These are phyloP conservation scores for Tanypteryx hageni DNA, from an alignment of 2,888 invertebrate genomes.

Conservation along the genomic window DNA sequence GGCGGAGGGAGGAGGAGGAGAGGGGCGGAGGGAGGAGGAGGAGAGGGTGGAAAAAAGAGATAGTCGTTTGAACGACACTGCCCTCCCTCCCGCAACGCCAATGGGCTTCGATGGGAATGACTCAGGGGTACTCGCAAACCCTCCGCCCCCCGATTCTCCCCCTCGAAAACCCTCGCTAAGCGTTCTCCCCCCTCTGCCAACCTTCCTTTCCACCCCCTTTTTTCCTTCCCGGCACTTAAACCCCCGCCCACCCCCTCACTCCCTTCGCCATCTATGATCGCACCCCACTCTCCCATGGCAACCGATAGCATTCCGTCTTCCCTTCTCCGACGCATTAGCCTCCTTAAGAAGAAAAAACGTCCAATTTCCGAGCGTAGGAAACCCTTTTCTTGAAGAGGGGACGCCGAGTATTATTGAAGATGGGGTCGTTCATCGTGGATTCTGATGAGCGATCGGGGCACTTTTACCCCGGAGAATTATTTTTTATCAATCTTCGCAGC, in stretches of 20 bases:
- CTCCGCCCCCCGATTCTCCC: background rate
- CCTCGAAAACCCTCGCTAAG: slow-evolving; percentile 5
- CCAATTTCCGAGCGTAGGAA: background rate
- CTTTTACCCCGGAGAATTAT: background rate
- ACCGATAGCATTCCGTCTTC: slow-evolving; percentile 36
- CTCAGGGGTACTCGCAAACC: slow-evolving; percentile 37
- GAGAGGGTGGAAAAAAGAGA: background rate
- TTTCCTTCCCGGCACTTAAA: background rate
- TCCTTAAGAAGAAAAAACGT: slow-evolving; percentile 13
- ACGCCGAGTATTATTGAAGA: background rate
- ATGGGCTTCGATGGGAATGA: slow-evolving; percentile 41
- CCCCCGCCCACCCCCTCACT: background rate
- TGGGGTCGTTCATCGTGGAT: slow-evolving; percentile 13
- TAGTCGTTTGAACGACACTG: background rate
- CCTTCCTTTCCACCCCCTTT: background rate
- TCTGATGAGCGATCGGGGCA: background rate
- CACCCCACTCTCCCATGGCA: slow-evolving; percentile 35
- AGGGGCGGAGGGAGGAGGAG: background rate
- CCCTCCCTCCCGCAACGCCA: slow-evolving; percentile 20
- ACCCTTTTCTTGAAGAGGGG: slow-evolving; percentile 5
- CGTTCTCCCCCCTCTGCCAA: slow-evolving; percentile 11
- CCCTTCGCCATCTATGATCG: slow-evolving; percentile 18
- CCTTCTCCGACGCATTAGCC: slow-evolving; percentile 28
- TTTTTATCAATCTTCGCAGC: background rate
- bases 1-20: background rate